Evolutionary conservation across 2,888 invertebrate genomes (phyloP), one percentile per base, ranked within the genome.

Genomic region (Drosophila eohydei): DNA sequence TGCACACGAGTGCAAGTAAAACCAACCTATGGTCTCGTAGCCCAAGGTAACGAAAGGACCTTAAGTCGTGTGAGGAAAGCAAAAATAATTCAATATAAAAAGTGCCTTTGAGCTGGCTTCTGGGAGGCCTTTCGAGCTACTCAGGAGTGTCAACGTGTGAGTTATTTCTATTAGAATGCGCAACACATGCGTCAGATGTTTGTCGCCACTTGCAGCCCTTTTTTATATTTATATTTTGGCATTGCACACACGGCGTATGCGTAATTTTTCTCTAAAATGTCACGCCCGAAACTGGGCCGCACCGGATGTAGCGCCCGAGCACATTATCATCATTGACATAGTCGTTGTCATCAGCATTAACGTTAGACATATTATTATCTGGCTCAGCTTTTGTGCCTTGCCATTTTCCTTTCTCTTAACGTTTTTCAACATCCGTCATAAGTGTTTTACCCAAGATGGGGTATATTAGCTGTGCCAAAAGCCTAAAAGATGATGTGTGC

Each of bases 21-120:
- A 26, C 12, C 8, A 36, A 32, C 14, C 51, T 12, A 28, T 40
- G 36, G 8, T 28, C 46, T 40, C 34, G 56, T 54, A 50, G 41
- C 41, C 28, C 16, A 52, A 77, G 57, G 54, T 66, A 51, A 57
- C 64, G 60, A 65, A 58, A 63, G 55, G 46, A 48, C 46, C 44
- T 48, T 14, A 55, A 48, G 48, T 36, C 30, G 9, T 21, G 34
- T 57, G 48, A 61, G 50, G 63, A 68, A 64, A 68, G 65, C 71
- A 81, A 81, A 72, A 75, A 71, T 86, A 83, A 83, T 86, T 83
- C 71, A 83, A 83, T 88, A 68, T 64, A 51, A 51, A 57, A 78
- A 65, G 57, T 67, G 54, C 8, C 41, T 68, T 62, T 50, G 26
- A 41, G 60, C n/a, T 51, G 43, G 40, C 4, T 30, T n/a, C 38